These are phyloP conservation scores for Agrochola macilenta DNA, from an alignment of 2,888 invertebrate genomes.

Conservation along the genomic window DNA sequence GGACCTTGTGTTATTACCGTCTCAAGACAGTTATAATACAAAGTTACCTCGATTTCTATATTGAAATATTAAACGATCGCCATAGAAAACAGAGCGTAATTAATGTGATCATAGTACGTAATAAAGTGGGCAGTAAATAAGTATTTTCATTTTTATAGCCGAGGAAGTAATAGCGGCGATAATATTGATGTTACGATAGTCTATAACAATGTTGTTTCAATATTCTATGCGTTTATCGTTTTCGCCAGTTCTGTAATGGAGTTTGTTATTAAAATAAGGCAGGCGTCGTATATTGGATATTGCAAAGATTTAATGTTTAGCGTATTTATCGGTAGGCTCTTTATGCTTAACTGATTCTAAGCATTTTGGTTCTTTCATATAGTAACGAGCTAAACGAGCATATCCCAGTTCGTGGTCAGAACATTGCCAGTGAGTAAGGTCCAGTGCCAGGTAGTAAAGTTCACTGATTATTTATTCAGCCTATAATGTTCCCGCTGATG, in stretches of 20 bases:
- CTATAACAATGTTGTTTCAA: slow-evolving; percentile 75
- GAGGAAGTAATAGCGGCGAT: slow-evolving; percentile 70
- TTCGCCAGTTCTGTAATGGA: slow-evolving; percentile 62
- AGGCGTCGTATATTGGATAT: slow-evolving; percentile 43
- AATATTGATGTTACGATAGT: slow-evolving; percentile 75
- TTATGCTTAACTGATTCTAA: background rate
- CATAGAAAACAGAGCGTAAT: slow-evolving; percentile 77
- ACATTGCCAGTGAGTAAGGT: background rate
- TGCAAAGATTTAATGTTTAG: no score
- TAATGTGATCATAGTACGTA: slow-evolving; percentile 77
- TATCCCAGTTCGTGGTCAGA: background rate
- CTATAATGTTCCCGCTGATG: no score
- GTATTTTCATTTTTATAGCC: slow-evolving; percentile 81
- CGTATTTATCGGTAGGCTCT: background rate
- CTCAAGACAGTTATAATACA: slow-evolving; percentile 58
- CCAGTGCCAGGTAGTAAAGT: background rate
- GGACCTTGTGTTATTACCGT: slow-evolving; percentile 2
- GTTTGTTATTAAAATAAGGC: slow-evolving; percentile 56
- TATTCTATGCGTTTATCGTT: slow-evolving; percentile 75
- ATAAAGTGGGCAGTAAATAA: slow-evolving; percentile 81
- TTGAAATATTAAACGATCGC: slow-evolving; percentile 74
- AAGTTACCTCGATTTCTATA: slow-evolving; percentile 69
- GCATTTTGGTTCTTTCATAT: background rate
- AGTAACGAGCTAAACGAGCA: background rate
- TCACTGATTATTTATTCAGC: no score